These are phyloP conservation scores for Vireo griseus DNA, from an alignment of 2,797 vertebrate species.

Conservation along the genomic window DNA sequence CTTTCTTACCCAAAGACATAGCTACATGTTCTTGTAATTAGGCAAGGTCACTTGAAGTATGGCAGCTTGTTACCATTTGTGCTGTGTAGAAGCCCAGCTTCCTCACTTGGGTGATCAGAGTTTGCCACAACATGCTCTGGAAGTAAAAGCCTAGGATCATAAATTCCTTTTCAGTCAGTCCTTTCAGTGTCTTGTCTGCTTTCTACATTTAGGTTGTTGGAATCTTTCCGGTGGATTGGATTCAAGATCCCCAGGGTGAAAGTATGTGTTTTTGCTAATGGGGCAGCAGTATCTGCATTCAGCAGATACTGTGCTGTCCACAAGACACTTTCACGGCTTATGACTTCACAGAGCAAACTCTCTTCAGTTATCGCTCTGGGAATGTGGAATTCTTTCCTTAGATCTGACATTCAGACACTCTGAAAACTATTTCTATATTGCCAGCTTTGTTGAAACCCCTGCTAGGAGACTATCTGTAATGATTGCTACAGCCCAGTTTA, in stretches of 20 bases:
- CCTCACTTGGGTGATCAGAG: background rate
- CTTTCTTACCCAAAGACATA: background rate
- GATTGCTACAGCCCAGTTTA: background rate
- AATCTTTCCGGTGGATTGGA: background rate
- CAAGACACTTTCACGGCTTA: background rate
- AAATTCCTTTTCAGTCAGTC: background rate
- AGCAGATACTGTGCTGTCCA: background rate
- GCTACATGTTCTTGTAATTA: background rate
- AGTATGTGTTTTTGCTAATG: background rate
- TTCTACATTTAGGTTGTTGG: background rate
- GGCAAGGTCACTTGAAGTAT: background rate
- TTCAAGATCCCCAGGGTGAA: background rate
- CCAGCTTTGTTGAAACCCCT: background rate
- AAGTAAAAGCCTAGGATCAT: background rate
- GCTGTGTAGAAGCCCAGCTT: background rate
- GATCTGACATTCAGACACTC: background rate
- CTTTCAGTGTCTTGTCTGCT: background rate
- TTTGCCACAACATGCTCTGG: background rate
- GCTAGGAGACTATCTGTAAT: background rate
- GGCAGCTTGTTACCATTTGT: background rate
- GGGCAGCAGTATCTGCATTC: background rate
- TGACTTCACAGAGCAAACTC: background rate
- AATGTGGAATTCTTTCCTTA: background rate
- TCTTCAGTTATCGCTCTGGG: background rate
- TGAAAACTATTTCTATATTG: background rate